Evolutionary conservation across 2,797 vertebrate genomes (phyloP).

Genomic region (Chloroceryle amazona): DNA sequence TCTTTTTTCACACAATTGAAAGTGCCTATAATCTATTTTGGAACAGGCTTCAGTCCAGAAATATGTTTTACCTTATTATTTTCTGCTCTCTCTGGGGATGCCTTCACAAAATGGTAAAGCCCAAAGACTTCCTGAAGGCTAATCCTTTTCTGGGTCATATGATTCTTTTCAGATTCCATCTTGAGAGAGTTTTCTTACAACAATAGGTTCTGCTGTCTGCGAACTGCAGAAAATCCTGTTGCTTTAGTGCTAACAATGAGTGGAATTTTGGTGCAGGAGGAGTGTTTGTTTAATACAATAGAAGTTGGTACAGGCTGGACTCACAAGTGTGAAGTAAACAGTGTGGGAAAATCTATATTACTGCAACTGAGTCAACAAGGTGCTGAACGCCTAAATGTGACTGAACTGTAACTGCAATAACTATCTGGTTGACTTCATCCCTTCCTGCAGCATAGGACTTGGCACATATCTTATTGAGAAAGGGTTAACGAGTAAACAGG

Average conservation of each 20-base stretch:
- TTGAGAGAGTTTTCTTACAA: slow-evolving; percentile 80
- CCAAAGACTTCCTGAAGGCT: slow-evolving; percentile 84
- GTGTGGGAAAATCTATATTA: slow-evolving; percentile 82
- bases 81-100: slow-evolving; percentile 72
- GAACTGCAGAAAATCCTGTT: slow-evolving; percentile 82
- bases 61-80: slow-evolving; percentile 79
- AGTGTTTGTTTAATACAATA: slow-evolving; percentile 82
- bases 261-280: slow-evolving; percentile 79
- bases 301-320: slow-evolving; percentile 76
- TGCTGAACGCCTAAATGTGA: slow-evolving; percentile 57
- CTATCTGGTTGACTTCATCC: slow-evolving; percentile 60
- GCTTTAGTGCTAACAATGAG: slow-evolving; percentile 82
- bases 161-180: slow-evolving; percentile 84
- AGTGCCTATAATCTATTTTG: slow-evolving; percentile 69
- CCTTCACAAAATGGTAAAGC: slow-evolving; percentile 79
- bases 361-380: slow-evolving; percentile 81
- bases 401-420: slow-evolving; percentile 60
- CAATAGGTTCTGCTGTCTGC: slow-evolving; percentile 80
- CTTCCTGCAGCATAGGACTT: slow-evolving; percentile 39
- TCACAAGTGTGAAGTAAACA: slow-evolving; percentile 79
- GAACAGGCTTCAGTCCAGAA: slow-evolving; percentile 73
- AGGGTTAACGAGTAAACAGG: slow-evolving; percentile 61
- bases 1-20: slow-evolving; percentile 71
- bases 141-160: slow-evolving; percentile 85
- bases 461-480: slow-evolving; percentile 51